Percentiles rank a stretch among this genome's conserved stretches.
Conservation (phyloP, 53 echinoderm and acorn worm species). For the Temnopleurus reevesii region DNA sequence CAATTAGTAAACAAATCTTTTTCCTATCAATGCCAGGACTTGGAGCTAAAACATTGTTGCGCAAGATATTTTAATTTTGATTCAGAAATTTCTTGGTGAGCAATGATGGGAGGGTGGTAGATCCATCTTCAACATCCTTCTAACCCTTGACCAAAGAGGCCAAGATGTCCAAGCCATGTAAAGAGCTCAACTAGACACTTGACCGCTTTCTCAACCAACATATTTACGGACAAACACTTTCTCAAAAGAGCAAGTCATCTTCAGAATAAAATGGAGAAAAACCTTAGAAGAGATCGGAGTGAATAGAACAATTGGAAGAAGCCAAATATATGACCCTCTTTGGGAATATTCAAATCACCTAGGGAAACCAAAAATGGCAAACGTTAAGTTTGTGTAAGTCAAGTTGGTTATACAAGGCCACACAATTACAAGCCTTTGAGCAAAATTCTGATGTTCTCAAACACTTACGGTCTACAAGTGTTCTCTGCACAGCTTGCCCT, state of each 20-base stretch:
- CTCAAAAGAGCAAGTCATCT: not conserved
- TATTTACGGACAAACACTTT: constrained; percentile 45
- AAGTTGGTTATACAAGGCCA: no score
- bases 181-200: constrained; percentile 1
- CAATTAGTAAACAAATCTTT: no score
- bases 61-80: no score
- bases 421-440: no score
- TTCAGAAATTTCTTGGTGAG: no score
- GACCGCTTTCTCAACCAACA: constrained; percentile 28
- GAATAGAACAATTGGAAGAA: not conserved
- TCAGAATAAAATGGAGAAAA: not conserved
- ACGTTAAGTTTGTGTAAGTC: not conserved
- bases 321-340: constrained; percentile 27
- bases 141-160: not conserved
- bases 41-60: no score
- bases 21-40: no score
- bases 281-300: no score
- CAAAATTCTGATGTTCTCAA: no score
- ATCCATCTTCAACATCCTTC: not conserved
- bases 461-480: no score
- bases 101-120: not conserved
- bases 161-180: not conserved
- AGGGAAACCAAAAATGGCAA: not conserved
- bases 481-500: not conserved
- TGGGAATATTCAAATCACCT: not conserved